phyloP scores from a whole-genome alignment of 2,797 vertebrate genomes.

The Hippoglossus hippoglossus region DNA sequence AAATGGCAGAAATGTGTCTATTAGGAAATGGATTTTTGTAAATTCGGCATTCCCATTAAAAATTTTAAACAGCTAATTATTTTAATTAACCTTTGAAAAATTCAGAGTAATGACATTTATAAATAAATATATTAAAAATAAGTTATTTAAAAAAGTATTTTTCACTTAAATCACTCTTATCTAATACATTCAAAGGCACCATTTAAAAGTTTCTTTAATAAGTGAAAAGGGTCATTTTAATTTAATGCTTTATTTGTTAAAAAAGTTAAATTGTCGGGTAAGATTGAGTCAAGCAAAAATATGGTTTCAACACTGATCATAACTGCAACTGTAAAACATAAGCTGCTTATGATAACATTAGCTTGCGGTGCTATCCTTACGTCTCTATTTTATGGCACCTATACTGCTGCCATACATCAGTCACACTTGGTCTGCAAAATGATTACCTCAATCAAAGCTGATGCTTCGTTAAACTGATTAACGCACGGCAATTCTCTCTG shows the following conservation, averaged over 20 bases:
- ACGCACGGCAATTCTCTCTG: conserved; percentile 57
- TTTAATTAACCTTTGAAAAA: too few species aligned
- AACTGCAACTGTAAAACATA: conserved; percentile 4
- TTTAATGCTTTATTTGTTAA: background rate
- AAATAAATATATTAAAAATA: too few species aligned
- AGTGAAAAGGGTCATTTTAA: too few species aligned
- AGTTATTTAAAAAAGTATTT: too few species aligned
- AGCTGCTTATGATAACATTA: conserved; percentile 22
- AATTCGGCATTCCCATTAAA: background rate
- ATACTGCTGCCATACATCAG: conserved; percentile 53
- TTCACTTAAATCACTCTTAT: too few species aligned
- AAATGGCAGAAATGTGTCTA: background rate
- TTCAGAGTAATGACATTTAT: too few species aligned
- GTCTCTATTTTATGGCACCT: conserved; percentile 28
- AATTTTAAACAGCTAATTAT: too few species aligned
- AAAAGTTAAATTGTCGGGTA: too few species aligned
- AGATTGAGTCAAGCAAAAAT: background rate
- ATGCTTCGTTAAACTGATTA: conserved; percentile 71
- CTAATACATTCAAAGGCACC: background rate
- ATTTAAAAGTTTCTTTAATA: background rate
- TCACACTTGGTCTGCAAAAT: conserved; percentile 62
- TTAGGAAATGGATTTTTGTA: background rate
- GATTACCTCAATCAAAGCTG: conserved; percentile 67
- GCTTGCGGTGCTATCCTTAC: conserved; percentile 5
- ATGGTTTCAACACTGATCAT: background rate